A percentile compares a stretch with the other conserved stretches of the same genome.
Conservation (phyloP, 2,888 invertebrate genomes). For the Tipula lateralis region DNA sequence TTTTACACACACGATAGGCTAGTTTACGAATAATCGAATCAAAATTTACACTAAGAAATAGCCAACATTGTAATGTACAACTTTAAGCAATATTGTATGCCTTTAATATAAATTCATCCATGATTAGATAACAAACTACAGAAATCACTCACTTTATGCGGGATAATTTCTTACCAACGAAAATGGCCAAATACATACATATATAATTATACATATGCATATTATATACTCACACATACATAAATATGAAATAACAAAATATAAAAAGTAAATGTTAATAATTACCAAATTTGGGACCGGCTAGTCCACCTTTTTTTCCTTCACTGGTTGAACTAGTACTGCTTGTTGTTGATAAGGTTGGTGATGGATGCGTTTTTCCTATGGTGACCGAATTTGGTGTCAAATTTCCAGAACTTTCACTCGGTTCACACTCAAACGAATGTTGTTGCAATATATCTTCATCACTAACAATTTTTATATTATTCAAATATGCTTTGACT, state of each 20-base stretch:
- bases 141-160: neutral
- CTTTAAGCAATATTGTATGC: no score
- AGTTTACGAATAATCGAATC: no score
- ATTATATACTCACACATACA: no score
- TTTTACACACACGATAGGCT: no score
- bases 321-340: constrained; percentile 85
- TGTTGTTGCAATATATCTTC: constrained; percentile 84
- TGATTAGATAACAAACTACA: neutral
- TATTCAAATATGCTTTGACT: constrained; percentile 91
- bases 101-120: no score
- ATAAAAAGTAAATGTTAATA: neutral
- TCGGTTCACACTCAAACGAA: constrained; percentile 83
- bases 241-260: no score
- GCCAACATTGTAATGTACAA: no score
- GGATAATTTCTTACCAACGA: neutral
- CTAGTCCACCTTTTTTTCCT: constrained; percentile 53
- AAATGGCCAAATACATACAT: no score
- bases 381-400: constrained; percentile 52
- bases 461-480: constrained; percentile 80
- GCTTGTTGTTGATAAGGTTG: constrained; percentile 87
- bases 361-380: constrained; percentile 83
- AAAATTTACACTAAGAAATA: no score
- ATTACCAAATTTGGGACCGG: constrained; percentile 60
- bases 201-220: no score
- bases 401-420: constrained; percentile 51